Evolutionary conservation across 2,797 vertebrate species (phyloP), one percentile per base, ranked within the genome.

Genomic region (Rhinophrynus dorsalis): DNA sequence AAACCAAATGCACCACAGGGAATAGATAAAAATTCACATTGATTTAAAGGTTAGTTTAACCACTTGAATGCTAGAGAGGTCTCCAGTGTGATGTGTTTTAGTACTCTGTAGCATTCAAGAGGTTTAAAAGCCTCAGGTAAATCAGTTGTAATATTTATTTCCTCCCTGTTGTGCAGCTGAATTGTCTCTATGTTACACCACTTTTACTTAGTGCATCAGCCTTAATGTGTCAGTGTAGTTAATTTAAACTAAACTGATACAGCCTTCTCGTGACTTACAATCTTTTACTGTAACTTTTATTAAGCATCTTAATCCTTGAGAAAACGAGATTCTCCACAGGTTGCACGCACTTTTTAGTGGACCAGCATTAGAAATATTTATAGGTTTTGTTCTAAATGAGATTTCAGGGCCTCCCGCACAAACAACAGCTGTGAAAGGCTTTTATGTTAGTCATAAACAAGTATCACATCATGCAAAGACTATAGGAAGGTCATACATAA

Each of bases 341-440:
- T 48, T 47, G 37, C 58, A 35, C 3, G 6, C 13, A 42, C 24
- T 30, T 60, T 54, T 61, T 54, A 45, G 57, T 29, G 50, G 37
- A 45, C 38, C 37, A 6, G 15, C 48, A 47, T 70, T 70, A 62
- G 24, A 62, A 56, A 62, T 70, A 70, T 62, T 62, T 70, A 70
- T 62, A 17, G 58, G 58, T 47, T 62, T 40, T 38, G 27, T n/a
- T 11, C 27, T 63, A 70, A 63, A 62, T 55, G 13, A 70, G 67
- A 37, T 69, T 70, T 62, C 32, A 18, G 58, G 67, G 50, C 48
- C 67, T 54, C 48, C 20, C 21, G 29, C 8, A 35, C 18, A 18
- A 44, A 54, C 37, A 51, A 27, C 67, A 54, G 44, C 57, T 54
- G 66, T 27, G 67, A 61, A 40, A 6, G 15, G 38, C 37, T 33